Base-by-base conservation (phyloP, 2,797 vertebrate species). In the Pyrocephalus nanus region DNA sequence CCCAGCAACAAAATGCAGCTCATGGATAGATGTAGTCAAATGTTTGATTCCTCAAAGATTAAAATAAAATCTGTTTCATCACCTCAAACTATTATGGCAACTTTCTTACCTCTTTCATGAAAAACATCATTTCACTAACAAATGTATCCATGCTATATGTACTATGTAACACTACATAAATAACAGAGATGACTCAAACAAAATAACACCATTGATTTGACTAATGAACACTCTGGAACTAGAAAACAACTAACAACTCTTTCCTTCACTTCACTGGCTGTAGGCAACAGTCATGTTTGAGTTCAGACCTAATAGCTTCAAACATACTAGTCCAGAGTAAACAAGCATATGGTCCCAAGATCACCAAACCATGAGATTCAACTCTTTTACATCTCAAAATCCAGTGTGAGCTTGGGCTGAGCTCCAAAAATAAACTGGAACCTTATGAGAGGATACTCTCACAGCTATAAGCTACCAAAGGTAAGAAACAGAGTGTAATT, bases 271-370 rank as follows among this genome's bases (percentile, higher is more conserved):
- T 66, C 53, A 55, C 34, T 73, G 64, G 29, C 71, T 78, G 23
- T 8, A 76, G 14, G 22, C 40, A 77, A 76, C 12, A 54, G n/a
- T 29, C 29, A 45, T 1, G 4, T 26, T 85, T 64, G 51, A 77
- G 29, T 67, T 67, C 61, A 77, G 13, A 73, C 15, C 6, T 23
- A 53, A 61, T 4, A 61, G 26, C 54, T 84, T 78, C 58, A 92
- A 94, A 88, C 29, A 61, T 18, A 57, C 4, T 27, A 5, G 8
- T 65, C 55, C 54, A 84, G 50, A 95, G 47, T 47, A 93, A 93
- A 81, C 7, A 88, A 81, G 61, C 53, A 54, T 1, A 1, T 21
- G 61, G 36, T 9, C 47, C 55, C 29, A 73, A 73, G 22, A 82
- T 45, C 43, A 58, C 32, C 57, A 78, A 50, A 75, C 21, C 23